A percentile compares a stretch with the other conserved stretches of the same genome.
Conservation (phyloP, 1,140 invertebrate species). For the Aphelenchoides fujianensis region DNA sequence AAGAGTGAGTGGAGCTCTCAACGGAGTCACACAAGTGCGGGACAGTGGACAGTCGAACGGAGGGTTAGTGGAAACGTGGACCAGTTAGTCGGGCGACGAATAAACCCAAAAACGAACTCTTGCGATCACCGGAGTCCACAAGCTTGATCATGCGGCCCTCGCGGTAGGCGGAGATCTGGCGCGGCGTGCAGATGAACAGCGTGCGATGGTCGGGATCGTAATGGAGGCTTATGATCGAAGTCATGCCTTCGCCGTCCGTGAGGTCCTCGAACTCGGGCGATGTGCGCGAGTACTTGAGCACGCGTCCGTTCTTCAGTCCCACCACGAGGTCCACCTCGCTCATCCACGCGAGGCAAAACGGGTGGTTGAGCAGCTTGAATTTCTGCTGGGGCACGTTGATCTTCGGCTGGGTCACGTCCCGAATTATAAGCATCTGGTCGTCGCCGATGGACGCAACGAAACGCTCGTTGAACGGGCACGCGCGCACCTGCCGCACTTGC, state of each 20-base stretch:
- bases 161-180: background rate
- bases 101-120: constrained; percentile 5
- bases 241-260: background rate
- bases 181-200: background rate
- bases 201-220: background rate
- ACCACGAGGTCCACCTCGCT: background rate
- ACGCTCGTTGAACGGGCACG: background rate
- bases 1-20: background rate
- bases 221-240: background rate
- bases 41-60: background rate
- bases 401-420: background rate
- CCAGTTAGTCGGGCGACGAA: too few species aligned
- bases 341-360: background rate
- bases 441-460: background rate
- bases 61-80: too few species aligned
- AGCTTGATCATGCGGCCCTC: background rate
- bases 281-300: background rate
- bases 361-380: background rate
- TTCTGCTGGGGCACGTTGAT: background rate
- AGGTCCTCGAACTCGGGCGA: background rate
- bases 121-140: background rate
- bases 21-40: background rate
- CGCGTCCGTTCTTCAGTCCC: background rate
- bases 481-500: background rate
- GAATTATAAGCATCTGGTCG: background rate